Evolutionary conservation across 2,888 invertebrate species (phyloP), one percentile per base, ranked within the genome.

Genomic region (Hanleya hanleyi): DNA sequence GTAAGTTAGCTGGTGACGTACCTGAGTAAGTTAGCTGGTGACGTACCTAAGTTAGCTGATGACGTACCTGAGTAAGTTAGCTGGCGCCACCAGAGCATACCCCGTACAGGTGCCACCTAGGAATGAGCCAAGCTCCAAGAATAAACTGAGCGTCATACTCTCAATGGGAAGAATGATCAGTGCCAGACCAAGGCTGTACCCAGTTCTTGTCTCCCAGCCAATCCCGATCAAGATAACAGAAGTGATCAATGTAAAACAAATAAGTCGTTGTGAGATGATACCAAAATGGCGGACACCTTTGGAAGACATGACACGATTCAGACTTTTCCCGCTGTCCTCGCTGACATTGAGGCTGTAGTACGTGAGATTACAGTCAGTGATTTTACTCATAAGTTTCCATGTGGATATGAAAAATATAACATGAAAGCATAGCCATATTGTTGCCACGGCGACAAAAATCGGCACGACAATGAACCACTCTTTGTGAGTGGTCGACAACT

Each of bases 401-500:
- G 81, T 83, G 3, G 85, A 84, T n/a, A 87, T 81, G 37, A 89
- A 76, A 65, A 83, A 85, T 15, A 88, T 81, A 4, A 88, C 66
- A 75, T 89, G 90, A 69, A 86, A 87, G 69, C 86, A 79, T 32
- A 87, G 76, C 90, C 90, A 90, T 18, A 90, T 38, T 0, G 86
- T 62, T 4, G 82, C 82, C 73, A 86, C 83, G 1, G 81, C 82
- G 22, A 81, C 76, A 75, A 85, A 90, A 26, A 90, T 62, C n/a
- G 90, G 90, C 38, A 90, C 86, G 1, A 90, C 90, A 26, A 90
- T 84, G 78, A 83, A 90, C 90, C 90, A 90, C 72, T 90, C 90
- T 74, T 90, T 89, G 76, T 90, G 90, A 69, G 73, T 80, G n/a
- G 83, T 81, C 18, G 86, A 84, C 61, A 82, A 77, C 35, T 75